Evolutionary conservation across 2,888 invertebrate genomes (phyloP).

Genomic region (Aphidoletes aphidimyza): DNA sequence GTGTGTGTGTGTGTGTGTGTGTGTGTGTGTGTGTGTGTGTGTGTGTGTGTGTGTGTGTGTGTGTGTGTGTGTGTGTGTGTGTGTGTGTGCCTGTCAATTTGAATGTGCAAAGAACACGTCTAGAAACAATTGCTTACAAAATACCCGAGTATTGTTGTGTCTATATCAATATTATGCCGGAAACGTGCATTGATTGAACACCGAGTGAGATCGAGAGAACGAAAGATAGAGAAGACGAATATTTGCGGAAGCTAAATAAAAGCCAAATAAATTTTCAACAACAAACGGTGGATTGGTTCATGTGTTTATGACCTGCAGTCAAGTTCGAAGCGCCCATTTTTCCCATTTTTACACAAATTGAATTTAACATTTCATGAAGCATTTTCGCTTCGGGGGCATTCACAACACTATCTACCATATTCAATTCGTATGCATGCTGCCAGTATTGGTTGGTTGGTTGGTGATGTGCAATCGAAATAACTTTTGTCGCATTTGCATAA

Average conservation of each 20-base stretch:
- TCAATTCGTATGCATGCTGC: background rate
- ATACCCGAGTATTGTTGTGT: constrained; percentile 1
- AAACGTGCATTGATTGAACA: constrained; percentile 43
- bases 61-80: no score
- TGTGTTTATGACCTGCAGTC: constrained; percentile 28
- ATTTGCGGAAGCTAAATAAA: constrained; percentile 32
- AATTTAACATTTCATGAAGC: constrained; percentile 45
- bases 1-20: no score
- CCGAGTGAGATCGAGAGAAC: no score
- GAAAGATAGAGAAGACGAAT: no score
- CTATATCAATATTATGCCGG: background rate
- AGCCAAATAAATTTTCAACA: constrained; percentile 24
- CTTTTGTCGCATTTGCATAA: constrained; percentile 20
- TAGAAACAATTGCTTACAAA: background rate
- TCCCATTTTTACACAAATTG: background rate
- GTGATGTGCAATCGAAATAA: background rate
- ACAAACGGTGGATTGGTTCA: constrained; percentile 12
- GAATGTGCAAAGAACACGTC: background rate
- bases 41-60: no score
- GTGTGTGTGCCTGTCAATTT: no score
- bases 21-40: no score
- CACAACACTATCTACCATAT: background rate
- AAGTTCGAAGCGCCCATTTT: background rate
- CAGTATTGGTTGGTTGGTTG: background rate
- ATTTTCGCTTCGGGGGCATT: background rate